Percentiles rank a stretch among this genome's conserved stretches.
Conservation (phyloP, 1,140 invertebrate genomes). For the Dryas iulia region DNA sequence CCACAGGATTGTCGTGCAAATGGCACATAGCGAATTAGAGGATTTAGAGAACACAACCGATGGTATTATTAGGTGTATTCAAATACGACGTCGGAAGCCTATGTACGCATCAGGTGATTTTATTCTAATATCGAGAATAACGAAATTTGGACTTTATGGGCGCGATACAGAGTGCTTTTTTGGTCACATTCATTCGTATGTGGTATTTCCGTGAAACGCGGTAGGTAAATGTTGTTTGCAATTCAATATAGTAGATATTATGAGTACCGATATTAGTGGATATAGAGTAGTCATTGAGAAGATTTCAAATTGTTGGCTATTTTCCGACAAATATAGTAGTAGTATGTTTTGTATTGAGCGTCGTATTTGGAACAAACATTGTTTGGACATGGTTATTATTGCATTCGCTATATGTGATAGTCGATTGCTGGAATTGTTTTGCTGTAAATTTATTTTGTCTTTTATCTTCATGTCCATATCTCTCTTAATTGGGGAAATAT, state of each 20-base stretch:
- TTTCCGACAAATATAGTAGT: neutral
- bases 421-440: neutral
- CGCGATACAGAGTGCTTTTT: neutral
- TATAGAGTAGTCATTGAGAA: neutral
- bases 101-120: slow-evolving; percentile 28
- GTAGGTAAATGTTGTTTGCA: slow-evolving; percentile 20
- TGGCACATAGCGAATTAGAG: slow-evolving; percentile 40
- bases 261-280: slow-evolving; percentile 2
- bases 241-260: slow-evolving; percentile 19
- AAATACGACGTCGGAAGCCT: slow-evolving; percentile 27
- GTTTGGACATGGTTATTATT: neutral
- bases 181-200: neutral
- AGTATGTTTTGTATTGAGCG: neutral
- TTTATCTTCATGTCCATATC: too few species aligned
- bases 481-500: too few species aligned
- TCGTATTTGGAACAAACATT: neutral
- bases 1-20: slow-evolving; percentile 37
- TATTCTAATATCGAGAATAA: neutral
- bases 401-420: too few species aligned
- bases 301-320: neutral
- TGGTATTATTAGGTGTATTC: slow-evolving; percentile 40
- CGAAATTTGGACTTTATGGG: neutral
- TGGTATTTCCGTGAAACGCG: slow-evolving; percentile 10
- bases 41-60: slow-evolving; percentile 36
- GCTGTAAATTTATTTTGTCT: too few species aligned